These are phyloP conservation scores for Bombus confusus DNA, from an alignment of 1,140 invertebrate genomes.

Conservation along the genomic window DNA sequence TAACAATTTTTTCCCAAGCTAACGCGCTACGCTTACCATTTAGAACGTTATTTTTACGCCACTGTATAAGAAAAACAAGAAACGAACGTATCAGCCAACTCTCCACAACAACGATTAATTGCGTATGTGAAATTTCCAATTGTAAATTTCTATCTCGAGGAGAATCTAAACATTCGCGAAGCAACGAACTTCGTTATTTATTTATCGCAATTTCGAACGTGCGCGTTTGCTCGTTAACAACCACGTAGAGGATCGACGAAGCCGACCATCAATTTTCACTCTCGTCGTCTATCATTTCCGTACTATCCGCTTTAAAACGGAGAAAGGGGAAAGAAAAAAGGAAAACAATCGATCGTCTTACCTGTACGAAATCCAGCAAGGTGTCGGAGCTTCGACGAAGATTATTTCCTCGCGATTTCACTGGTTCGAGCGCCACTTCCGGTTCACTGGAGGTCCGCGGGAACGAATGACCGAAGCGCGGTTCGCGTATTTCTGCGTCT, in stretches of 20 bases:
- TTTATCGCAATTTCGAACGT: too few species aligned
- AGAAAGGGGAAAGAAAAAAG: not conserved
- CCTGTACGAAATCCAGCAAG: not conserved
- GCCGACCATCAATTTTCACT: not conserved
- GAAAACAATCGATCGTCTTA: not conserved
- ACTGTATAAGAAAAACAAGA: too few species aligned
- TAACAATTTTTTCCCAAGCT: not conserved
- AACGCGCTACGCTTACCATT: too few species aligned
- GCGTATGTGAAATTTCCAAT: not conserved
- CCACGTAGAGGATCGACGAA: not conserved
- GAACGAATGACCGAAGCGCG: constrained; percentile 2
- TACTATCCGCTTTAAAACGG: not conserved
- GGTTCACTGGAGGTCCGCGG: constrained; percentile 12
- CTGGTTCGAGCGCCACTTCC: constrained; percentile 20
- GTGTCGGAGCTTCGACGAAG: not conserved
- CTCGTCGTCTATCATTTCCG: not conserved
- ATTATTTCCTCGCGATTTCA: not conserved
- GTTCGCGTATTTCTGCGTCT: constrained; percentile 15
- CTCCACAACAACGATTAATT: too few species aligned
- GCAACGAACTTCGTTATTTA: too few species aligned
- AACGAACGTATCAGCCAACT: too few species aligned
- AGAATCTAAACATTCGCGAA: too few species aligned
- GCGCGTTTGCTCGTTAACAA: not conserved
- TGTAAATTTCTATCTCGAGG: not conserved
- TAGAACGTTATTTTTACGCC: too few species aligned